Conservation (phyloP, 2,888 invertebrate species). For the Campopleginae sp. region DNA sequence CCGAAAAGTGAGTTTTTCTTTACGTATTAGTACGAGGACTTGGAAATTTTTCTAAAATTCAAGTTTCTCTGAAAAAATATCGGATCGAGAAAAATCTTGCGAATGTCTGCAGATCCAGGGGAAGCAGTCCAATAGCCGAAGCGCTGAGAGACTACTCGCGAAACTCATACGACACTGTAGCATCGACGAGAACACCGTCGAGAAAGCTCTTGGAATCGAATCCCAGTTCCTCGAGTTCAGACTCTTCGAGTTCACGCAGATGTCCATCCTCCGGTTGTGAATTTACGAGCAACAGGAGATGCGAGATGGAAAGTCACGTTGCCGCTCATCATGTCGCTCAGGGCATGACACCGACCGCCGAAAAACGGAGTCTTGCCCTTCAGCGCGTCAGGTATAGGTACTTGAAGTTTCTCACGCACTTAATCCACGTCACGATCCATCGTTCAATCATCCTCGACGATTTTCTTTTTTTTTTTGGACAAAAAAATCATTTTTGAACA, state of each 20-base stretch:
- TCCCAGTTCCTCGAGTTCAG: slow-evolving; percentile 75
- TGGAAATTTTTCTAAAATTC: background rate
- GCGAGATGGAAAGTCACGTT: slow-evolving; percentile 84
- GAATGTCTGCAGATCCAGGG: slow-evolving; percentile 75
- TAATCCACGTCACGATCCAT: slow-evolving; percentile 12
- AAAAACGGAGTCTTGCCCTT: slow-evolving; percentile 83
- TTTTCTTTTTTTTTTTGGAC: background rate
- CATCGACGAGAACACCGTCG: slow-evolving; percentile 83
- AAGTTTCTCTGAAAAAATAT: background rate
- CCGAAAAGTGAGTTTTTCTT: slow-evolving; percentile 74
- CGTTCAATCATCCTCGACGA: slow-evolving; percentile 4
- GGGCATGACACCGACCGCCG: slow-evolving; percentile 84
- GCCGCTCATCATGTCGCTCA: slow-evolving; percentile 84
- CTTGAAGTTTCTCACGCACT: slow-evolving; percentile 72
- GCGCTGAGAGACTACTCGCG: slow-evolving; percentile 82
- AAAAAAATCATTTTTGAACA: background rate
- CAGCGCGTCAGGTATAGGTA: slow-evolving; percentile 85
- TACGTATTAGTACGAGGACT: too few species aligned
- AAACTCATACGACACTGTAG: slow-evolving; percentile 83
- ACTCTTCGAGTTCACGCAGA: slow-evolving; percentile 74
- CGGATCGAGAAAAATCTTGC: background rate
- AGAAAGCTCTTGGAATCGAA: slow-evolving; percentile 83
- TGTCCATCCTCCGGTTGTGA: slow-evolving; percentile 81
- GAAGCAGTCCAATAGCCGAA: slow-evolving; percentile 77
- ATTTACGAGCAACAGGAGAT: slow-evolving; percentile 82